phyloP scores from a whole-genome alignment of 2,113 vertebrate species.

The Athene cunicularia region DNA sequence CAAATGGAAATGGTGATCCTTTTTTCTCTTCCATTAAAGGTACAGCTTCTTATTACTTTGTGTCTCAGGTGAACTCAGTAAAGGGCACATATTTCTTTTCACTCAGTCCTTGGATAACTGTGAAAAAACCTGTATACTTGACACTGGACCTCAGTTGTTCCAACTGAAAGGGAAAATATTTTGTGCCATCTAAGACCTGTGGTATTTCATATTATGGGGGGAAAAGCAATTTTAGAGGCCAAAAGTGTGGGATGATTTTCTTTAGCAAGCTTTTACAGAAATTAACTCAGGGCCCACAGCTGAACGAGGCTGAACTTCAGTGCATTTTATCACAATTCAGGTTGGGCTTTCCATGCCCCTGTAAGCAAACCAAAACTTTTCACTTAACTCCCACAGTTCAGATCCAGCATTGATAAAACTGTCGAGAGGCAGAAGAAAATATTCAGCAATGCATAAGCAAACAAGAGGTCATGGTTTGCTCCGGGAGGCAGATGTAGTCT shows the following conservation, averaged over 20 bases:
- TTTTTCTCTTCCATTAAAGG: not conserved
- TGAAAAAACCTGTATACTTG: not conserved
- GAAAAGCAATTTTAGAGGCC: not conserved
- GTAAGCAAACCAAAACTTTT: not conserved
- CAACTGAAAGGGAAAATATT: not conserved
- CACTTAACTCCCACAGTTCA: not conserved
- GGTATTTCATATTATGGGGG: not conserved
- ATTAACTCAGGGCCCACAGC: not conserved
- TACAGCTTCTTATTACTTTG: not conserved
- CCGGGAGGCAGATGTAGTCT: not conserved
- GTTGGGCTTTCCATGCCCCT: accelerated
- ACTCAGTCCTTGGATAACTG: not conserved
- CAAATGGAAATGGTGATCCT: not conserved
- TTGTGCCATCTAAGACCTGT: not conserved
- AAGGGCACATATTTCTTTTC: not conserved
- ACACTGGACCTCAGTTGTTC: not conserved
- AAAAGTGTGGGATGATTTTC: not conserved
- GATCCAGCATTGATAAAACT: not conserved
- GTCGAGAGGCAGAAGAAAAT: not conserved
- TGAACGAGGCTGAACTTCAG: not conserved
- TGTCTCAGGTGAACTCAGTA: not conserved
- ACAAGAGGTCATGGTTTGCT: not conserved
- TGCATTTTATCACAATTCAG: not conserved
- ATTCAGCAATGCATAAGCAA: not conserved
- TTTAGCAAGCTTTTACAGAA: not conserved